phyloP scores from a whole-genome alignment of 2,797 vertebrate species.

The Phrynocephalus vlangalii region DNA sequence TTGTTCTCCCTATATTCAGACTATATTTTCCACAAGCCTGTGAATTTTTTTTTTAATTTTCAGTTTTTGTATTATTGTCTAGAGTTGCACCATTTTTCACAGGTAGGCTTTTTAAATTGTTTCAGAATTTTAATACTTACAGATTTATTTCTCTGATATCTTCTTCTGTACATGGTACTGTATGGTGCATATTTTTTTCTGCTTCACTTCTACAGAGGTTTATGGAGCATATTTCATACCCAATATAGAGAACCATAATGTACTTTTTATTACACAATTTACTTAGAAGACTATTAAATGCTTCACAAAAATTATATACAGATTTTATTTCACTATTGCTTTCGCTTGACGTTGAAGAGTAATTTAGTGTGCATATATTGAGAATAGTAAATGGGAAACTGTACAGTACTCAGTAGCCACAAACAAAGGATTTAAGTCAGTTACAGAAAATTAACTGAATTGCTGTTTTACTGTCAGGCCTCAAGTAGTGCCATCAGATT shows the following conservation, averaged over 20 bases:
- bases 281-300: constrained; percentile 55
- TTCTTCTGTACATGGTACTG: constrained; percentile 12
- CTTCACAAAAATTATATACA: constrained; percentile 54
- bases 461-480: constrained; percentile 36
- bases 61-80: constrained; percentile 36
- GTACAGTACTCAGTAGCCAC: not conserved
- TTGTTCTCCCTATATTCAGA: constrained; percentile 58
- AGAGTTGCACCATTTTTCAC: constrained; percentile 42
- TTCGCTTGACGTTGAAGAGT: constrained; percentile 36
- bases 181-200: constrained; percentile 43
- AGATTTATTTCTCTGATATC: constrained; percentile 39
- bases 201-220: constrained; percentile 50
- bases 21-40: constrained; percentile 35
- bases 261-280: constrained; percentile 51
- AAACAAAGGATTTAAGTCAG: not conserved
- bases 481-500: constrained; percentile 31
- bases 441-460: constrained; percentile 21
- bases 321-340: constrained; percentile 40
- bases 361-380: constrained; percentile 21
- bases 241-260: constrained; percentile 24
- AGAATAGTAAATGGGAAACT: constrained; percentile 17
- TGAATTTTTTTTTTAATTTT: constrained; percentile 33
- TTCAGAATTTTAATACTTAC: constrained; percentile 50
- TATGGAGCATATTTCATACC: constrained; percentile 48
- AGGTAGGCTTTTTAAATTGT: constrained; percentile 47